Percentiles rank a stretch among this genome's conserved stretches.
These are phyloP conservation scores for Oceanodroma leucorhoa DNA, from an alignment of 2,797 vertebrate species.

Conservation along the genomic window DNA sequence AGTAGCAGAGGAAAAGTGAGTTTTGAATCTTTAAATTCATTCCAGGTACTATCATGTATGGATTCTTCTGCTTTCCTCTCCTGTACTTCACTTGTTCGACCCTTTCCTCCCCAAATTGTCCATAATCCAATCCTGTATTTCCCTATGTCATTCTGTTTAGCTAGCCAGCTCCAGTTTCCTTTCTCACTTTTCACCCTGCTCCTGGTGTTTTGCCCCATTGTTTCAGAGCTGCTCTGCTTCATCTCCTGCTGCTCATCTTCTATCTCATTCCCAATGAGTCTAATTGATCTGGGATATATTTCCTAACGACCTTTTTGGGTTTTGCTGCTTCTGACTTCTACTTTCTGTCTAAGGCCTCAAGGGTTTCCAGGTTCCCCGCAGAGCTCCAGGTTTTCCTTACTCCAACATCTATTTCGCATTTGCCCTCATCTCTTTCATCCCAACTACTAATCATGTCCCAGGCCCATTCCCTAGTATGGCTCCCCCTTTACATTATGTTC, in stretches of 20 bases:
- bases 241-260: neutral
- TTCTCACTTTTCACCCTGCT: neutral
- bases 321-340: neutral
- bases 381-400: neutral
- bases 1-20: neutral
- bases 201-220: neutral
- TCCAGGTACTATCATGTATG: accelerated
- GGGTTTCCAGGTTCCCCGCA: neutral
- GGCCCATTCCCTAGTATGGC: neutral
- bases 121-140: neutral
- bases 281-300: neutral
- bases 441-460: neutral
- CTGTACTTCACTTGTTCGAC: neutral
- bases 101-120: neutral
- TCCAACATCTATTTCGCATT: neutral
- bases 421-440: neutral
- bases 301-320: neutral
- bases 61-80: neutral
- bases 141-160: neutral
- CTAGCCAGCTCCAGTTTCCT: neutral
- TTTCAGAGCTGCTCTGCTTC: neutral
- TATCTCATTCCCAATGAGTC: neutral
- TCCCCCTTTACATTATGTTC: neutral
- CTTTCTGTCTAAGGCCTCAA: neutral
- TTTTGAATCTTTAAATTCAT: neutral